Percentiles rank a stretch among this genome's conserved stretches.
These are phyloP conservation scores for Automeris io DNA, from an alignment of 2,888 invertebrate genomes.

Conservation along the genomic window DNA sequence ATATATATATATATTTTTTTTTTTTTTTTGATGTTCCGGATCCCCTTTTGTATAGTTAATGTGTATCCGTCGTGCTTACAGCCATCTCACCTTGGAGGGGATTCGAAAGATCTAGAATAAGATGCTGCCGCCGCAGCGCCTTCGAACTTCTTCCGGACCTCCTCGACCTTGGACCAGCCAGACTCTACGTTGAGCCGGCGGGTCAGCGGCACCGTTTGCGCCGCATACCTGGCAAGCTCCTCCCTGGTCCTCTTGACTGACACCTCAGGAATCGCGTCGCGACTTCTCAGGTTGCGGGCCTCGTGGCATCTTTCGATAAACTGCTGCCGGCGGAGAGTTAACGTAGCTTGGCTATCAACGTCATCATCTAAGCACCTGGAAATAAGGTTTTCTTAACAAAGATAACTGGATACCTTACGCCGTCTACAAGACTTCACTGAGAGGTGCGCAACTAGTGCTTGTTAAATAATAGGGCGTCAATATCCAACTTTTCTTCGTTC, in stretches of 20 bases:
- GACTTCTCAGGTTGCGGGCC: conserved; percentile 43
- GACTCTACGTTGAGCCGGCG: conserved; percentile 69
- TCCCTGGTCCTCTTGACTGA: conserved; percentile 61
- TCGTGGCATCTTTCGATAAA: conserved; percentile 71
- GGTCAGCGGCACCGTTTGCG: conserved; percentile 50
- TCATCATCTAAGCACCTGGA: conserved; percentile 59
- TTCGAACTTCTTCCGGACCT: conserved; percentile 70
- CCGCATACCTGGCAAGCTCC: conserved; percentile 64
- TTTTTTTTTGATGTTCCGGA: too few relatives aligned
- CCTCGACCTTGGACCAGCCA: conserved; percentile 71
- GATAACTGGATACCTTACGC: too few relatives aligned
- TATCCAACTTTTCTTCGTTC: too few relatives aligned
- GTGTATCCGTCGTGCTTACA: too few relatives aligned
- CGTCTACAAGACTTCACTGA: too few relatives aligned
- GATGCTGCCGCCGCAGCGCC: conserved; percentile 45
- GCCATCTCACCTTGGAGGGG: conserved; percentile 56
- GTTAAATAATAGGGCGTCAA: too few relatives aligned
- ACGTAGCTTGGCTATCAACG: conserved; percentile 44
- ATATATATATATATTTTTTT: too few relatives aligned
- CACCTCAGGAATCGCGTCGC: conserved; percentile 55
- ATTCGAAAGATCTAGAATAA: conserved; percentile 63
- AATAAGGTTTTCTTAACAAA: too few relatives aligned
- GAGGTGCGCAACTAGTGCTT: too few relatives aligned
- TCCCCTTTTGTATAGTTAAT: too few relatives aligned
- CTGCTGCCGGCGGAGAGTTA: conserved; percentile 60